These are phyloP conservation scores for Acanthurus lineatus DNA, from an alignment of 2,797 vertebrate genomes.

Conservation along the genomic window DNA sequence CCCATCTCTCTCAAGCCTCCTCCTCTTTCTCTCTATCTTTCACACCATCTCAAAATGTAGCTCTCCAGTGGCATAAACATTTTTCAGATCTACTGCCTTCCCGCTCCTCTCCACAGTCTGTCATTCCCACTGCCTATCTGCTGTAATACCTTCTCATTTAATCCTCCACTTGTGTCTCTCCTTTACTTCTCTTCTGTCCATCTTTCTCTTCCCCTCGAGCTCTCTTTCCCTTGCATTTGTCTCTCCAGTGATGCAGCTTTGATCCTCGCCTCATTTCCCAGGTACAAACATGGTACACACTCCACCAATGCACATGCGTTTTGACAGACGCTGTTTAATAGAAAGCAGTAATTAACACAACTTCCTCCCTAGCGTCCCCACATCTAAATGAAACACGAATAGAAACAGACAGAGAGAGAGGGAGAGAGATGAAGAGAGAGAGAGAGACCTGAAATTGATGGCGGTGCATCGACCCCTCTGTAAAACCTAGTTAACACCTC, in stretches of 20 bases:
- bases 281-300: slow-evolving; percentile 39
- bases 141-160: slow-evolving; percentile 50
- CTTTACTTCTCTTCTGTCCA: slow-evolving; percentile 61
- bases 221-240: slow-evolving; percentile 15
- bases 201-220: slow-evolving; percentile 13
- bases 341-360: slow-evolving; percentile 69
- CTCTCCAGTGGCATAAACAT: slow-evolving; percentile 61
- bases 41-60: slow-evolving; percentile 64
- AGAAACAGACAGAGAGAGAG: slow-evolving; percentile 40
- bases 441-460: slow-evolving; percentile 76
- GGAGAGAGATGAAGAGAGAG: slow-evolving; percentile 23
- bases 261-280: slow-evolving; percentile 62
- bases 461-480: slow-evolving; percentile 74
- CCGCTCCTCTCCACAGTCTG: slow-evolving; percentile 34
- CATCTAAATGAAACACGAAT: slow-evolving; percentile 51
- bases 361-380: slow-evolving; percentile 59
- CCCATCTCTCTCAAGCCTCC: slow-evolving; percentile 54
- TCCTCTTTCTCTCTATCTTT: slow-evolving; percentile 56
- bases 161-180: slow-evolving; percentile 60
- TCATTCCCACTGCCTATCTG: slow-evolving; percentile 48
- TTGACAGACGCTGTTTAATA: slow-evolving; percentile 67
- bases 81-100: slow-evolving; percentile 54
- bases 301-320: slow-evolving; percentile 33
- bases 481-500: slow-evolving; percentile 83
- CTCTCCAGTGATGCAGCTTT: slow-evolving; percentile 61